Evolutionary conservation across 1,140 invertebrate genomes (phyloP), one percentile per base, ranked within the genome.

Genomic region (Tetragnatha versicolor): DNA sequence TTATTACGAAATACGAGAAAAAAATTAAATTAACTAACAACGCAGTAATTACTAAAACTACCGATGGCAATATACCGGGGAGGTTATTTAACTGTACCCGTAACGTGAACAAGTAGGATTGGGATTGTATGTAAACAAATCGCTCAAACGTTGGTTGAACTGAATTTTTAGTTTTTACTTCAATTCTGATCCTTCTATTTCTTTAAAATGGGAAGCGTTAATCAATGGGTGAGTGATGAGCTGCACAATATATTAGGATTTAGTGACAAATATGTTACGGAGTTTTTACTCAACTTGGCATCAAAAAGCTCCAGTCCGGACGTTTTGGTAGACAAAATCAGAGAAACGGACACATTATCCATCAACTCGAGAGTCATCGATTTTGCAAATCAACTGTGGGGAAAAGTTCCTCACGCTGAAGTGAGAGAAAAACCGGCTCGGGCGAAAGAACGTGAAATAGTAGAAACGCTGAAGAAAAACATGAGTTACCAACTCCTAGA

Each of bases 181-280:
- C n/a, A n/a, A n/a, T n/a, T n/a, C n/a, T n/a, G n/a, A n/a, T n/a
- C n/a, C n/a, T n/a, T n/a, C n/a, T n/a, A n/a, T n/a, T n/a, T n/a
- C n/a, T n/a, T 10, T 20, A 51, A 51, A 51, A 70, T 70, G 66
- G 42, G 5, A 25, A 25, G 25, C 37, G 51, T 84, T 12, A 83
- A 87, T 77, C 82, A 82, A 49, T 90, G 89, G 89, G 88, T 90
- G 1, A 87, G 85, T 61, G 88, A 89, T 80, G 82, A 87, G 77
- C 85, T 90, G 2, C 86, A 89, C 79, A 87, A 88, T 75, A 86
- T 89, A 69, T 79, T 89, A 49, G 89, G 88, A 7, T 86, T 89
- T 82, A 88, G 88, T 66, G 89, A 90, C 81, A 85, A 85, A 79
- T 85, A 85, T 60, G 85, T 89, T 35, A 84, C 85, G 2, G 86